These are phyloP conservation scores for Halictus ligatus DNA, from an alignment of 2,888 invertebrate genomes.

Conservation along the genomic window DNA sequence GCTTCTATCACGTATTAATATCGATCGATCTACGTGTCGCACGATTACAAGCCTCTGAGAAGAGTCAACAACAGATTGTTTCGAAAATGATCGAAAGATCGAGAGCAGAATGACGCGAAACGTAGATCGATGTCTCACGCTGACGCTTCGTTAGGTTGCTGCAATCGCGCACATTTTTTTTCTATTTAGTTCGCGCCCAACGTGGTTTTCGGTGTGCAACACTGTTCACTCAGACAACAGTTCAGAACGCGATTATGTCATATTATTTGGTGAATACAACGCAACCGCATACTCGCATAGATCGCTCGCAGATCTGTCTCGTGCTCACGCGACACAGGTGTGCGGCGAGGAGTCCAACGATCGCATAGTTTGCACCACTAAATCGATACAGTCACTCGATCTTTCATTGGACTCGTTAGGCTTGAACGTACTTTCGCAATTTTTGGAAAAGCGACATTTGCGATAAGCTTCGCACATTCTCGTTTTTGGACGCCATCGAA, in stretches of 20 bases:
- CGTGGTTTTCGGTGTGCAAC: conserved; percentile 69
- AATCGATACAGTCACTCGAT: neutral
- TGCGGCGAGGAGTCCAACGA: conserved; percentile 21
- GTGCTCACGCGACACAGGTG: conserved; percentile 12
- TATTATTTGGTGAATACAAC: neutral
- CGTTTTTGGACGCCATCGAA: too few relatives aligned
- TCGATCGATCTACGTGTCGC: conserved; percentile 60
- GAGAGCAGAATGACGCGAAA: conserved; percentile 44
- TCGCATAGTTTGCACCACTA: neutral
- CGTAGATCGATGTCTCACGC: conserved; percentile 70
- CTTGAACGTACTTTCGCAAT: neutral
- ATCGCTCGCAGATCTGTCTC: neutral
- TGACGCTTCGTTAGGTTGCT: conserved; percentile 81
- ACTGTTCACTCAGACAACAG: conserved; percentile 7
- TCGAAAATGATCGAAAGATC: neutral
- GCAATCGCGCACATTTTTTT: conserved; percentile 68
- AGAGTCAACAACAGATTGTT: neutral
- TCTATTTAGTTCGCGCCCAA: conserved; percentile 44
- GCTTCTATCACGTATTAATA: conserved; percentile 78
- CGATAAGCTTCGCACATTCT: too few relatives aligned
- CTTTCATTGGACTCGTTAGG: neutral
- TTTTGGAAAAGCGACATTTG: too few relatives aligned
- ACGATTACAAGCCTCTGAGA: conserved; percentile 4
- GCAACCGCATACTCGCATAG: neutral
- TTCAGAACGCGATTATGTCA: conserved; percentile 23